Evolutionary conservation across 2,888 invertebrate genomes (phyloP).

Genomic region (Chirona hameri): DNA sequence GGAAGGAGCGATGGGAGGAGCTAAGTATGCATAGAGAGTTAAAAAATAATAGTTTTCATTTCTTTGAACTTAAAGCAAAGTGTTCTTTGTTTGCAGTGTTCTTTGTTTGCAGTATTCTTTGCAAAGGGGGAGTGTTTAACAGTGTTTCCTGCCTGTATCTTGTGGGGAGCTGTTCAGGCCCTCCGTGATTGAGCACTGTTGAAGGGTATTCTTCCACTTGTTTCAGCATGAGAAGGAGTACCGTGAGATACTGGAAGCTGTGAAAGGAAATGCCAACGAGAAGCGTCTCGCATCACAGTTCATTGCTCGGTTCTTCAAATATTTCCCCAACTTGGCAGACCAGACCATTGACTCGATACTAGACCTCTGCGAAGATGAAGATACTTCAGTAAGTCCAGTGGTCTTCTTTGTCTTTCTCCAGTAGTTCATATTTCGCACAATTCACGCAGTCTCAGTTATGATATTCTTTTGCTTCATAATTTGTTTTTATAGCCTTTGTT

Average conservation of each 20-base stretch:
- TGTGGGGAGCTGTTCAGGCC: too few species aligned
- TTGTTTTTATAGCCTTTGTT: too few species aligned
- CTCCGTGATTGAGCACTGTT: too few species aligned
- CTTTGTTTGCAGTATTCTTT: too few species aligned
- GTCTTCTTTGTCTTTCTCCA: conserved; percentile 33
- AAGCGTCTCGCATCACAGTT: conserved; percentile 93
- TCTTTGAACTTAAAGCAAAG: too few species aligned
- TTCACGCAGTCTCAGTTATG: neutral
- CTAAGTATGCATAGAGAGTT: too few species aligned
- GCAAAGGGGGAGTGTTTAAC: too few species aligned
- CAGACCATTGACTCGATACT: conserved; percentile 86
- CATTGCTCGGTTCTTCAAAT: conserved; percentile 88
- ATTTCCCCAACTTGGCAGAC: conserved; percentile 80
- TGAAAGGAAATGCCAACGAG: conserved; percentile 82
- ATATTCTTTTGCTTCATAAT: too few species aligned
- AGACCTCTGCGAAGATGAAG: conserved; percentile 93
- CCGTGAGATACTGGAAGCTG: conserved; percentile 77
- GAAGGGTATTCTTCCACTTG: neutral
- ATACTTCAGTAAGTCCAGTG: conserved; percentile 70
- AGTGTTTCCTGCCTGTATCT: too few species aligned
- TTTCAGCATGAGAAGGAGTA: conserved; percentile 84
- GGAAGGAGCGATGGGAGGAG: too few species aligned
- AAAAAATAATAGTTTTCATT: too few species aligned
- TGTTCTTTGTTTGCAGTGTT: too few species aligned
- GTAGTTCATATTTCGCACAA: neutral